Base-by-base conservation (phyloP, 2,888 invertebrate genomes). In the Napeogenes inachia region DNA sequence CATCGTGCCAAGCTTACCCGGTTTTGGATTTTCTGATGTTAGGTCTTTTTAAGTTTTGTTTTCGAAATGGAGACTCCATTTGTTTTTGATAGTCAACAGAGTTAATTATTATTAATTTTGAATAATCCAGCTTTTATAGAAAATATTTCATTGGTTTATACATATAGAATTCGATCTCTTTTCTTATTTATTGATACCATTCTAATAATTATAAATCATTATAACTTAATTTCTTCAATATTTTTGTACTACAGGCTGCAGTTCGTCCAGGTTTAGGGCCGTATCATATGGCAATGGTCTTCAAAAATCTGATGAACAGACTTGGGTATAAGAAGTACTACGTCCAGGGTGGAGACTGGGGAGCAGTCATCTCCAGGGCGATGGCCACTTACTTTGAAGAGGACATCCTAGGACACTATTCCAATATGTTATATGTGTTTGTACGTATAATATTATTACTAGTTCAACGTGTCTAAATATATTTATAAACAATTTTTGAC, bases 311-410 rank as follows among this genome's bases (percentile, higher is more conserved):
- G 57, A 95, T 96, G 95, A 79, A 91, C 46, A 82, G 94, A n/a
- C 84, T 96, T 0, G 94, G 94, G 0, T 91, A 92, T 76, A 78
- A 92, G 57, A 88, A 92, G 75, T 96, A 90, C 80, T 94, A 93
- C 80, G 81, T 93, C 0, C 95, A 96, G 58, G 87, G 84, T 0
- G 96, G 96, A 0, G 97, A 97, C 78, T 97, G 96, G 96, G 98
- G 97, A 0, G 85, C 94, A 0, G 5, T 91, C 0, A 92, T 96
- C 50, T 93, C 92, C 0, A 80, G 91, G 0, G 75, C 87, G n/a
- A 88, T 97, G 79, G 92, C 94, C 0, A 83, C 81, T 0, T 45
- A 83, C 12, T 86, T 73, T 72, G 84, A 80, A 59, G 79, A 81
- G 4, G 91, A 92, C 50, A 82, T 93, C 0, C 75, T 92, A 6